Conservation (phyloP, 2,113 vertebrate genomes). For the Alectura lathami region DNA sequence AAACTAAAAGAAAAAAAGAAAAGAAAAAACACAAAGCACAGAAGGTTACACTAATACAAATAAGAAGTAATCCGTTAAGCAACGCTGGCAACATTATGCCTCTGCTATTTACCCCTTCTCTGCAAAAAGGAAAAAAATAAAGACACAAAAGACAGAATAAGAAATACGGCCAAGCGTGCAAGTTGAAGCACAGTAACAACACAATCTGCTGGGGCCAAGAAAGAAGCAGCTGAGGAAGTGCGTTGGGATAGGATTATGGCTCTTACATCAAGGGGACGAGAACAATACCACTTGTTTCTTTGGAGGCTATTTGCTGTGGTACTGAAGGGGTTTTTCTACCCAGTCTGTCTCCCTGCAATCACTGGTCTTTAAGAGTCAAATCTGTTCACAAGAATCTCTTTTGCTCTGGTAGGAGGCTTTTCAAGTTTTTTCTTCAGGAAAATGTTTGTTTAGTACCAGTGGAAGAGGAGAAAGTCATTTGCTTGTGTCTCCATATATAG, state of each 20-base stretch:
- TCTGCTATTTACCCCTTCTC: neutral
- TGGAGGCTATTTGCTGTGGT: neutral
- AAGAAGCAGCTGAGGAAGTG: neutral
- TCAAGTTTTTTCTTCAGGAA: neutral
- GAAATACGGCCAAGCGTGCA: neutral
- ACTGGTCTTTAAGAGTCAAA: neutral
- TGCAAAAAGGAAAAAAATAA: neutral
- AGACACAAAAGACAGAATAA: neutral
- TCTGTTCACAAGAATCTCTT: no score
- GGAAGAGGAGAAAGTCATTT: neutral
- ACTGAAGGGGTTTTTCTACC: neutral
- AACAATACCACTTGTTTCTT: neutral
- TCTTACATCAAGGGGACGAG: neutral
- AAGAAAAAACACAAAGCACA: neutral
- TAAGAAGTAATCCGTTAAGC: no score
- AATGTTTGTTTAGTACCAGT: neutral
- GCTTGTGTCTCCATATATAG: neutral
- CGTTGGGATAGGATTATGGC: no score
- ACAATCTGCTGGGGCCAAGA: neutral
- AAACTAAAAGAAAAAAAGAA: neutral
- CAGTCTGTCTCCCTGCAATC: neutral
- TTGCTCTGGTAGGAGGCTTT: neutral
- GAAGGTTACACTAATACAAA: neutral
- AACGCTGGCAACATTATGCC: neutral
- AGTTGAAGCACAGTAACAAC: neutral